A percentile compares a stretch with the other conserved stretches of the same genome.
Evolutionary conservation across 2,888 invertebrate species (phyloP).

Genomic region (Andrena bucephala): DNA sequence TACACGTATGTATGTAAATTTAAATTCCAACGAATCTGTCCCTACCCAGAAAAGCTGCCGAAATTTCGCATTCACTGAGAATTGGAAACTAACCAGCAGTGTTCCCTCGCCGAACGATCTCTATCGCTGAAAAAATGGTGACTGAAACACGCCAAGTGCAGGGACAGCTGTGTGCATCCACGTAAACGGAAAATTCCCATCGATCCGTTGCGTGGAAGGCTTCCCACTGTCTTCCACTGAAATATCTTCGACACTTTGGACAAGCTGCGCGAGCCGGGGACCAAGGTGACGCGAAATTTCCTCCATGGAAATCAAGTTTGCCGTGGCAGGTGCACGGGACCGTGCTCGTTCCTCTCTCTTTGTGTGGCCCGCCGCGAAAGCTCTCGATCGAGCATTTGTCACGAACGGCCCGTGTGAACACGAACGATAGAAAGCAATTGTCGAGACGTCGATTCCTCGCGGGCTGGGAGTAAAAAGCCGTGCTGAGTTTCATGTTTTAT

Average conservation of each 20-base stretch:
- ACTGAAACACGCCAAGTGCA: no score
- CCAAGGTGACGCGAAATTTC: slow-evolving; percentile 63
- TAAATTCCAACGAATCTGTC: no score
- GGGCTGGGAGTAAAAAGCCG: slow-evolving; percentile 28
- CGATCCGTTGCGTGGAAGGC: slow-evolving; percentile 51
- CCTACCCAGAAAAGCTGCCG: no score
- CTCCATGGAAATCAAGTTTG: slow-evolving; percentile 68
- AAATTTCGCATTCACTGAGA: no score
- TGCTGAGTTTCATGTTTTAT: slow-evolving; percentile 21
- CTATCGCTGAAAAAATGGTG: background rate
- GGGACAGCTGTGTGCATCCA: background rate
- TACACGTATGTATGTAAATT: no score
- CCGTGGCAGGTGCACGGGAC: slow-evolving; percentile 55
- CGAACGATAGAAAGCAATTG: slow-evolving; percentile 55
- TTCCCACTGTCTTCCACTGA: slow-evolving; percentile 37
- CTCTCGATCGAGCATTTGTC: slow-evolving; percentile 55
- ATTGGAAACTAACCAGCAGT: no score
- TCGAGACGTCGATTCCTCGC: slow-evolving; percentile 44
- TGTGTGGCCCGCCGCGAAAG: slow-evolving; percentile 37
- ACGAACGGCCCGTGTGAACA: slow-evolving; percentile 47
- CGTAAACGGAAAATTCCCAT: slow-evolving; percentile 47
- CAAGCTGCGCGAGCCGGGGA: slow-evolving; percentile 42
- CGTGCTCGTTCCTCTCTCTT: slow-evolving; percentile 42
- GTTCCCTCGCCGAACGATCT: background rate
- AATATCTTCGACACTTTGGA: slow-evolving; percentile 60